phyloP scores from a whole-genome alignment of 2,113 vertebrate species.

The Eulemur rufifrons region DNA sequence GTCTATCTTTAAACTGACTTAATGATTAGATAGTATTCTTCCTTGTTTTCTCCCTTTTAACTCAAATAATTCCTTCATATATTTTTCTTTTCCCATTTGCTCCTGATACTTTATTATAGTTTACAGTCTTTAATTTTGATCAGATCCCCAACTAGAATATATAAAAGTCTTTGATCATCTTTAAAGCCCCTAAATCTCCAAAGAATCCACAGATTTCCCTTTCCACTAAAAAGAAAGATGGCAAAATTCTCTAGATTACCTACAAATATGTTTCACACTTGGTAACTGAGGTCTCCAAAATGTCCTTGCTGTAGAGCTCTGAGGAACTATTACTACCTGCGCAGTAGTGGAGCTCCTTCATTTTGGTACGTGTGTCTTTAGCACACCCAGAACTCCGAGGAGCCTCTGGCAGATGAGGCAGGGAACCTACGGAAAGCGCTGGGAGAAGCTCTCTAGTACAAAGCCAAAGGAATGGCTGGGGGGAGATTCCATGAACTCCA shows the following conservation, averaged over 20 bases:
- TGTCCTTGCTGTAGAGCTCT: background rate
- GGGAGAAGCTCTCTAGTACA: background rate
- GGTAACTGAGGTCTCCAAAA: background rate
- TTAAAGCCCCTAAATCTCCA: background rate
- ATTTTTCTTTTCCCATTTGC: conserved; percentile 18
- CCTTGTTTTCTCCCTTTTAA: background rate
- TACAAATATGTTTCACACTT: background rate
- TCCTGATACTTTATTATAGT: background rate
- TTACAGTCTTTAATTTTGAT: conserved; percentile 16
- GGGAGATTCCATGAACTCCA: background rate
- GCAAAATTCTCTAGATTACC: background rate
- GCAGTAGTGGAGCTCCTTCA: background rate
- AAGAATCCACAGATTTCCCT: background rate
- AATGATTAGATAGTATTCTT: background rate
- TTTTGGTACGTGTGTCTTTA: background rate
- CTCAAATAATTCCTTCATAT: background rate
- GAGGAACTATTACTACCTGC: background rate
- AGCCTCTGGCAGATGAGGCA: background rate
- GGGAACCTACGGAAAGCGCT: background rate
- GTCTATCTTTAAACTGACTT: conserved; percentile 25
- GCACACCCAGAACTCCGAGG: background rate
- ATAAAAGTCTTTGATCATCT: background rate
- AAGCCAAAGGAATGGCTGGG: background rate
- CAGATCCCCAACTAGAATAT: background rate
- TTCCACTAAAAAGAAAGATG: background rate